A percentile compares a stretch with the other conserved stretches of the same genome.
Evolutionary conservation across 2,888 invertebrate species (phyloP).

Genomic region (Aphidius colemani): DNA sequence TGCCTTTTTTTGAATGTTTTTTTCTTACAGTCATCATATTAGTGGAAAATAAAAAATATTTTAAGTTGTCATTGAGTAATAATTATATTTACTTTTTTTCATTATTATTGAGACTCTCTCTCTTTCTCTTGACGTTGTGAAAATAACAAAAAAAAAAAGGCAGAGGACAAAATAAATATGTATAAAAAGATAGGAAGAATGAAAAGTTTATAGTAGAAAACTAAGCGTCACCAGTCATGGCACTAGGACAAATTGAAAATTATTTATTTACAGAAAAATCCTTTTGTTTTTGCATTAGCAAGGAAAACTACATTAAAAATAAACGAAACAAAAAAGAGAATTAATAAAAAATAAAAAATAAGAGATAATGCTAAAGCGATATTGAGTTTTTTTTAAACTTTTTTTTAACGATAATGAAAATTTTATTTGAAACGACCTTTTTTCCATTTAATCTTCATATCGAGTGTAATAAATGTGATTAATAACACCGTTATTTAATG

Average conservation of each 20-base stretch:
- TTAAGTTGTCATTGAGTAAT: not conserved
- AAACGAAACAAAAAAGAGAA: not conserved
- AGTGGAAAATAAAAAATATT: not conserved
- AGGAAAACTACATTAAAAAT: not conserved
- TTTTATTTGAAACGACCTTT: not conserved
- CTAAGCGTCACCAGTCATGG: not conserved
- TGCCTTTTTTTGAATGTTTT: not conserved
- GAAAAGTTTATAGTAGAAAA: not conserved
- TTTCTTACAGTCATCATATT: not conserved
- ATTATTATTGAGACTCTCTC: too few species aligned
- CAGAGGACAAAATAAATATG: not conserved
- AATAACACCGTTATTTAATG: too few species aligned
- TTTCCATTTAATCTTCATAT: not conserved
- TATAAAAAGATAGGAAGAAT: not conserved
- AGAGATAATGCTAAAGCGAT: slow-evolving; percentile 7
- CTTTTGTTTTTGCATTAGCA: slow-evolving; percentile 1
- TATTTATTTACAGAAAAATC: slow-evolving; percentile 9
- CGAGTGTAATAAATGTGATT: not conserved
- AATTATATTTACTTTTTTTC: too few species aligned
- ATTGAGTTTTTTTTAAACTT: not conserved
- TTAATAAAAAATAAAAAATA: not conserved
- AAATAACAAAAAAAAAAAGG: not conserved
- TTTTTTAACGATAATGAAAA: slow-evolving; percentile 1
- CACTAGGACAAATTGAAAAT: slow-evolving; percentile 11
- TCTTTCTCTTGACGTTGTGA: too few species aligned